Evolutionary conservation across 2,888 invertebrate species (phyloP), one percentile per base, ranked within the genome.

Genomic region (Epistrophe grossulariae): DNA sequence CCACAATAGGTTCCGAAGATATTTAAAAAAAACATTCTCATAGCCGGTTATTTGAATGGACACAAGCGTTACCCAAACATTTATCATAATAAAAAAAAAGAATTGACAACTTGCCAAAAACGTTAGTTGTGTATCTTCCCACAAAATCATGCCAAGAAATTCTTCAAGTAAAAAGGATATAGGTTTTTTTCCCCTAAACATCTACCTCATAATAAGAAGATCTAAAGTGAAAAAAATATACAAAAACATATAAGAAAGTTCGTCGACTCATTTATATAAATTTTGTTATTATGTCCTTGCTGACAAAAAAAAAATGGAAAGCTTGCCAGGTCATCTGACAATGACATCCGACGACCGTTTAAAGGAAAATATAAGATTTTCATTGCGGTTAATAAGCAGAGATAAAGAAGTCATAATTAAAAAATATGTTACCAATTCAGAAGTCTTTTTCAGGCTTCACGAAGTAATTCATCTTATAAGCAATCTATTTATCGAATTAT

Each of bases 91-190:
- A 81, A 81, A 80, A 55, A n/a, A 45, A 74, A 71, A 57, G 24
- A 66, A 17, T 80, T 84, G 84, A 70, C 15, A 60, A 57, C n/a
- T 81, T 81, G 84, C 84, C 84, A 84, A 84, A 43, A 73, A 19
- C 31, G 35, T 80, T 72, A 72, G 68, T 73, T 80, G 77, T 84
- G 48, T 72, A 60, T 84, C 68, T 84, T 64, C 81, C 77, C 68
- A 77, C 77, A 81, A 80, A 77, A 72, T 72, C 72, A 57, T 80
- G 84, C 84, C 84, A 84, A 77, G 60, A 60, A 77, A 60, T 60
- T 72, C 45, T 55, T 70, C 52, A 66, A 66, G 72, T 72, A 72
- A 77, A 52, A 77, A 55, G 35, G 59, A 72, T 68, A 68, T 68
- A 68, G 60, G 35, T 19, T 50, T 31, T 77, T 72, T 70, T 43